Conservation (phyloP, 2,797 vertebrate species). For the Microchirus variegatus region DNA sequence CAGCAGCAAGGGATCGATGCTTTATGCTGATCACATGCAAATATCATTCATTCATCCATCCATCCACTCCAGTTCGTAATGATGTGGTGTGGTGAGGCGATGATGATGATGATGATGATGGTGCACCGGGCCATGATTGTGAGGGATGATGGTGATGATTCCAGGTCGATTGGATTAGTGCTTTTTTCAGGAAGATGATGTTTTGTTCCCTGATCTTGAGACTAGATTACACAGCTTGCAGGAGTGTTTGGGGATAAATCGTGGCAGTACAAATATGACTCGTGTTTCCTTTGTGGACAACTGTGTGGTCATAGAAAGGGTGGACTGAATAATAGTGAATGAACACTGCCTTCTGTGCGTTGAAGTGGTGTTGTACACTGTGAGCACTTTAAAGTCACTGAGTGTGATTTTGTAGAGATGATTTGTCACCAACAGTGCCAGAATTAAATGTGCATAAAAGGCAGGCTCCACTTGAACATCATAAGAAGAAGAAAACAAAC, state of each 20-base stretch:
- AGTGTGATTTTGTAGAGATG: too few relatives aligned
- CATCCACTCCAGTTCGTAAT: not conserved
- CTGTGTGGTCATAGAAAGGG: too few relatives aligned
- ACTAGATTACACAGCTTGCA: not conserved
- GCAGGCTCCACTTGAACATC: too few relatives aligned
- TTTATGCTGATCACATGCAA: constrained; percentile 53
- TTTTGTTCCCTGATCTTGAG: constrained; percentile 17
- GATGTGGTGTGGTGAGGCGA: constrained; percentile 10
- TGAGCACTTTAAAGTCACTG: too few relatives aligned
- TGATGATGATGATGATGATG: not conserved
- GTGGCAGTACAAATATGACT: too few relatives aligned
- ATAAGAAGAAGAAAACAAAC: too few relatives aligned
- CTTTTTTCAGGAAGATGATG: constrained; percentile 33
- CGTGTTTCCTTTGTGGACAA: too few relatives aligned
- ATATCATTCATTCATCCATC: constrained; percentile 20
- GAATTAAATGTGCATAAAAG: too few relatives aligned
- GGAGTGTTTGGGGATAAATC: not conserved
- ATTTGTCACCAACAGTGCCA: too few relatives aligned
- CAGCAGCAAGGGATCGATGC: constrained; percentile 19
- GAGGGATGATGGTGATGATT: constrained; percentile 30
- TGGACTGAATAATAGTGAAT: too few relatives aligned
- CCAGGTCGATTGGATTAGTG: constrained; percentile 64
- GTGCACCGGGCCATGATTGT: not conserved
- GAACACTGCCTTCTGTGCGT: too few relatives aligned
- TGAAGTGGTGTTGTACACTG: too few relatives aligned